Percentiles rank a stretch among this genome's conserved stretches.
Evolutionary conservation across 30 jellyfish, hydroid and myxozoan species (phyloP).

Genomic region (Aurelia aurita): DNA sequence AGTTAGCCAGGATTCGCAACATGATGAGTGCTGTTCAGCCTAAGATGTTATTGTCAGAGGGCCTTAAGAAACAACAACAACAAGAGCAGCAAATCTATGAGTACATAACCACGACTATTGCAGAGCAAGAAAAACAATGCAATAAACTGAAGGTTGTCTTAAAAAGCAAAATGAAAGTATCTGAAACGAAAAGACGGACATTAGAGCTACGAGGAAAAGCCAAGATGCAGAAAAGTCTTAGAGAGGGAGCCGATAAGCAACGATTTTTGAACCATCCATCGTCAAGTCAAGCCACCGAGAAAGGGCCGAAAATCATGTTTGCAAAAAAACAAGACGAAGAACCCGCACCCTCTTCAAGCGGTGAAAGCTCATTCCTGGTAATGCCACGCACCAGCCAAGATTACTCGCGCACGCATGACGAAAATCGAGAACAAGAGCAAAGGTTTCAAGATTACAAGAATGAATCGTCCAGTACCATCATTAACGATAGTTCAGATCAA

Average conservation of each 20-base stretch:
- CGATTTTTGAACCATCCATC: neutral
- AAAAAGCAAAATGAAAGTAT: slow-evolving; percentile 38
- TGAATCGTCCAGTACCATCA: neutral
- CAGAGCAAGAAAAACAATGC: slow-evolving; percentile 61
- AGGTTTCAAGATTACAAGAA: neutral
- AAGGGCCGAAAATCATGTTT: neutral
- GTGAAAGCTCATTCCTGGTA: neutral
- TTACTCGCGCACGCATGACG: neutral
- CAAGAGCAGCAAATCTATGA: slow-evolving; percentile 57
- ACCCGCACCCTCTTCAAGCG: neutral
- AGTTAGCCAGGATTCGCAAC: slow-evolving; percentile 8
- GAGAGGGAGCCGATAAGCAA: slow-evolving; percentile 5
- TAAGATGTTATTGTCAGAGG: slow-evolving; percentile 37
- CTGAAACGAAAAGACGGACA: slow-evolving; percentile 53
- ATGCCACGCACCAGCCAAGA: neutral
- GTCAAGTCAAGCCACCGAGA: neutral
- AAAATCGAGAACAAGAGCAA: neutral
- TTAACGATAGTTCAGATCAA: neutral
- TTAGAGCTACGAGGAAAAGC: slow-evolving; percentile 54
- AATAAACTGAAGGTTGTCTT: slow-evolving; percentile 18
- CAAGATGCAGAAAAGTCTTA: slow-evolving; percentile 6
- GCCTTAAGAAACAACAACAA: slow-evolving; percentile 39
- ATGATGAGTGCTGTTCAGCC: slow-evolving; percentile 41
- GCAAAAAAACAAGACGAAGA: neutral
- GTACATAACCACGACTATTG: slow-evolving; percentile 20